Evolutionary conservation across 1,140 invertebrate species (phyloP), one percentile per base, ranked within the genome.

Genomic region (Cecropterus lyciades): DNA sequence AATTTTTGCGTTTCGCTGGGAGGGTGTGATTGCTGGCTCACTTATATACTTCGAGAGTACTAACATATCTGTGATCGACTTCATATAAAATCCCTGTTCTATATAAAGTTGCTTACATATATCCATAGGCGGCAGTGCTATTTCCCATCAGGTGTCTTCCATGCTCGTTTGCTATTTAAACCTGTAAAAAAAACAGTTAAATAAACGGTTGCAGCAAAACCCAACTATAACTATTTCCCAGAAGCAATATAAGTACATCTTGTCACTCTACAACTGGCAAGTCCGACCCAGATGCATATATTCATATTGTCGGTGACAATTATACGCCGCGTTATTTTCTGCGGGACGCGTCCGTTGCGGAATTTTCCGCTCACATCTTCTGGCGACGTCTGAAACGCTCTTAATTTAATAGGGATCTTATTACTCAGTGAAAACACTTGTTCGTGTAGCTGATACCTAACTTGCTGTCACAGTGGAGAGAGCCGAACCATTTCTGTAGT

Each of bases 261-360:
- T 46, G 55, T 57, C 40, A 13, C 55, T 30, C 48, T 64, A 53
- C 49, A 53, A 15, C 33, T 30, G 37, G 16, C 60, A 64, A 16
- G 37, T 68, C 62, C 72, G 79, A 68, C 67, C 73, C 69, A 77
- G 63, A 72, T 81, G 76, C 80, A 85, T 85, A 82, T 80, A 79
- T 84, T 82, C 76, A 78, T 79, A 81, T 72, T 73, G 74, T 75
- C 68, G 65, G 16, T 67, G 75, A 77, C 77, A 78, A 85, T 85
- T 85, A 83, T 80, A 80, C 72, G 72, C 67, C 68, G 69, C 70
- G 67, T 79, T 81, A 81, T 82, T 78, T 80, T 77, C 72, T 70
- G 52, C 65, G 69, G 63, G 67, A 71, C 69, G 63, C 70, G 72
- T 81, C 72, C 68, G 72, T 65, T 74, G 62, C 65, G 64, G 53